These are phyloP conservation scores for Arizona elegans DNA, from an alignment of 2,113 vertebrate genomes.

Conservation along the genomic window DNA sequence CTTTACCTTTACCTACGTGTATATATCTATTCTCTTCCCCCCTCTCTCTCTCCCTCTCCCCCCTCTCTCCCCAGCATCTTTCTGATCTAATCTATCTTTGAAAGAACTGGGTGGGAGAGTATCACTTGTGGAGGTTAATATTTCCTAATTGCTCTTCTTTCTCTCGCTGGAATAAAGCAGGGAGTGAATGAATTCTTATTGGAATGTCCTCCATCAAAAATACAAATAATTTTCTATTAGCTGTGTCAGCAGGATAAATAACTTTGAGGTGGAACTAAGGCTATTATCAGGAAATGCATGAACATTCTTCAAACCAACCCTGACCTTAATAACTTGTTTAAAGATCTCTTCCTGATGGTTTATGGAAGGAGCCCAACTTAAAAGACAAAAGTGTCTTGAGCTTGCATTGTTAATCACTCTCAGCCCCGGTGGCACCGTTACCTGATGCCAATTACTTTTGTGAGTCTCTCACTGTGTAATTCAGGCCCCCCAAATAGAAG, in stretches of 20 bases:
- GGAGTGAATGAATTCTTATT: constrained; percentile 48
- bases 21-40: no score
- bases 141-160: constrained; percentile 54
- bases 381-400: constrained; percentile 60
- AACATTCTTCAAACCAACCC: constrained; percentile 59
- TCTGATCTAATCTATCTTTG: constrained; percentile 14
- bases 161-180: constrained; percentile 49
- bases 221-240: constrained; percentile 63
- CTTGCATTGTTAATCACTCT: constrained; percentile 50
- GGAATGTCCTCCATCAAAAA: constrained; percentile 52
- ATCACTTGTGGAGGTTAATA: constrained; percentile 51
- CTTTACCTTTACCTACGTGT: no score
- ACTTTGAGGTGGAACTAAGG: constrained; percentile 40
- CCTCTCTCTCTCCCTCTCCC: no score
- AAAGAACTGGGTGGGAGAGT: constrained; percentile 34
- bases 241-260: constrained; percentile 57
- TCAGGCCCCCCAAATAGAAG: constrained; percentile 54
- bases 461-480: constrained; percentile 57
- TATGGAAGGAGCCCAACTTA: constrained; percentile 58
- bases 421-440: constrained; percentile 41
- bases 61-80: background rate
- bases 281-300: constrained; percentile 52
- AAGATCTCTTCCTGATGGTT: constrained; percentile 49
- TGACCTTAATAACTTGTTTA: constrained; percentile 59
- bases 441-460: constrained; percentile 62